A percentile compares a stretch with the other conserved stretches of the same genome.
Conservation (phyloP, 2,797 vertebrate genomes). For the Pithecia hirsuta region DNA sequence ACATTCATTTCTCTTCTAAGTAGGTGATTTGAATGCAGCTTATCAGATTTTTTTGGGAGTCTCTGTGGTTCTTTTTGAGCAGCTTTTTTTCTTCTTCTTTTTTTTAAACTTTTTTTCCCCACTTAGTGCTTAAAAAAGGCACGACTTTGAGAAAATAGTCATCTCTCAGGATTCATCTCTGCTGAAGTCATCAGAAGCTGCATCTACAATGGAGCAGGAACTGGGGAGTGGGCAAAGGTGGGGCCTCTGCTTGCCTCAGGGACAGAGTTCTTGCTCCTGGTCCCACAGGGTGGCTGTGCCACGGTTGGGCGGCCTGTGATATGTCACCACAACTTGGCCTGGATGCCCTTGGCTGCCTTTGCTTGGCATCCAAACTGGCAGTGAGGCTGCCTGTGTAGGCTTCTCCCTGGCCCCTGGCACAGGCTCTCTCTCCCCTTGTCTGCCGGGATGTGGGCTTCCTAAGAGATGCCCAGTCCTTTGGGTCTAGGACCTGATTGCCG, state of each 20-base stretch:
- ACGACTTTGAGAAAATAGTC: neutral
- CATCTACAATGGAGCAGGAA: neutral
- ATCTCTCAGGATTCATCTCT: neutral
- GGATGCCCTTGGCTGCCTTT: neutral
- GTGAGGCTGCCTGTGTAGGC: rapidly evolving
- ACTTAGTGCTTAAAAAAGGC: neutral
- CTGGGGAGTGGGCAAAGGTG: rapidly evolving
- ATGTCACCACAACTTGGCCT: neutral
- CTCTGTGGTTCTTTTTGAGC: constrained; percentile 16
- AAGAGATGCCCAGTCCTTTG: neutral
- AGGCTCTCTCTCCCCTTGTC: neutral
- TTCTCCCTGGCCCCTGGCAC: neutral
- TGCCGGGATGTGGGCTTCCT: neutral
- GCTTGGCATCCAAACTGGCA: rapidly evolving
- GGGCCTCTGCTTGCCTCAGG: rapidly evolving
- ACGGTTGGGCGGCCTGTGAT: rapidly evolving
- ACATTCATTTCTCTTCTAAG: constrained; percentile 45
- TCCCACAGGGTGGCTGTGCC: neutral
- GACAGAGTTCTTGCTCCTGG: neutral
- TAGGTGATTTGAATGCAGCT: constrained; percentile 9
- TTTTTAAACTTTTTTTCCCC: rapidly evolving
- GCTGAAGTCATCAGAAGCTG: neutral
- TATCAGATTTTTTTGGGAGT: constrained; percentile 9
- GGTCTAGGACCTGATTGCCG: neutral
- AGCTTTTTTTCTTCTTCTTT: neutral